Base-by-base conservation (phyloP, 2,797 vertebrate species). In the Yasuhikotakia modesta region DNA sequence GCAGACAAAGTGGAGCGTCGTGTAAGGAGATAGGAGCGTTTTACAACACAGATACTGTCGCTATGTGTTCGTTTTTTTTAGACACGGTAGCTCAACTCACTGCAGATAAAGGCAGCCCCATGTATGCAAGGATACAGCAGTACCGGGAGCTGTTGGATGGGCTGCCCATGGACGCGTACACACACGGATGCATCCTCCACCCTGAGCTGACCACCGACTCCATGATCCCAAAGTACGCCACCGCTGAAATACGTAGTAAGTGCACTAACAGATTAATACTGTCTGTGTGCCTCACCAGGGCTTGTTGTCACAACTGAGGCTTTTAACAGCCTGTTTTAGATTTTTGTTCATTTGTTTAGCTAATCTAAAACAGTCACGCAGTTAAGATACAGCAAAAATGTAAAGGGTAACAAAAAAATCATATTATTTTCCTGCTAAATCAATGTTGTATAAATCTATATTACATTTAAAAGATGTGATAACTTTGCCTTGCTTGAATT, bases 201-300 rank as follows among this genome's bases (percentile, higher is more conserved):
- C 98, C 98, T 0, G 98, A 99, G 90, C 96, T 99, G 91, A 99
- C 98, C 89, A 95, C 93, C 0, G 98, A 99, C 93, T 99, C 98
- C 88, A 99, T 99, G 98, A 99, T 99, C 93, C 98, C 98, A 93
- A 99, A 99, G 95, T 99, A 99, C 70, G 98, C 98, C 93, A 99
- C 97, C 21, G 95, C 96, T 82, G 98, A 99, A 94, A 99, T 99
- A 93, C 97, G 98, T 91, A 95, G 98, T 99, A 96, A 99, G 98
- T 99, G 81, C 89, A 81, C 45, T 65, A 48, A 19, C 8, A 57
- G 14, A 32, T 8, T 0, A 50, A 64, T 35, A 14, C 21, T 6
- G 1, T 19, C n/a, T 46, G 35, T 14, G 12, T 3, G 19, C 4
- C 3, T 19, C 30, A 60, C 13, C 1, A 14, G 13, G 24, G 14